phyloP scores from a whole-genome alignment of 1,140 invertebrate species.

The Sycophaga agraensis region DNA sequence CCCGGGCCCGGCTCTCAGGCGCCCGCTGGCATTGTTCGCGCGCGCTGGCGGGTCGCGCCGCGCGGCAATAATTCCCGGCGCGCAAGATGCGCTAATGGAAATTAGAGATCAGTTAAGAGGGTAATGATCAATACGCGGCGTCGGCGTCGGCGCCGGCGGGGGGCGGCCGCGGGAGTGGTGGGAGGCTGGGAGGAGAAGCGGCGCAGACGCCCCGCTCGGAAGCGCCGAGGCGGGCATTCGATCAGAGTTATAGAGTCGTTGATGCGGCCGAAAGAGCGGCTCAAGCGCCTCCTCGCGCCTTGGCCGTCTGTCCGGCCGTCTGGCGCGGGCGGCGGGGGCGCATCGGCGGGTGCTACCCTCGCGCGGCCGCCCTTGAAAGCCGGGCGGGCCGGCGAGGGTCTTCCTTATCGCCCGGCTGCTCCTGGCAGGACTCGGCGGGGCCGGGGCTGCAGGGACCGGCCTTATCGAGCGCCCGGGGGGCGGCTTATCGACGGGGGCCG shows the following conservation, averaged over 20 bases:
- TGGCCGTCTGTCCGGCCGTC: too few relatives aligned
- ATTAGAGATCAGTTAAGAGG: slow-evolving; percentile 56
- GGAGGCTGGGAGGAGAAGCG: slow-evolving; percentile 29
- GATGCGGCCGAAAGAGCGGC: slow-evolving; percentile 15
- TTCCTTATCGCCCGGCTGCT: slow-evolving; percentile 47
- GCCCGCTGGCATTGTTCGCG: too few relatives aligned
- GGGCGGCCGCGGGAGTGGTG: background rate
- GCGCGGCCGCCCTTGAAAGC: slow-evolving; percentile 44
- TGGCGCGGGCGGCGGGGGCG: background rate
- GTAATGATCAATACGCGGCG: slow-evolving; percentile 55
- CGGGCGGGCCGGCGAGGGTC: background rate
- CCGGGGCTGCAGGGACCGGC: too few relatives aligned
- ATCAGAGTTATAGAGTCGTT: slow-evolving; percentile 45
- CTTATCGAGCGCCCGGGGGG: too few relatives aligned
- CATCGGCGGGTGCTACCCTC: slow-evolving; percentile 47
- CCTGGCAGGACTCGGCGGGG: too few relatives aligned
- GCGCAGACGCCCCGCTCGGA: slow-evolving; percentile 43
- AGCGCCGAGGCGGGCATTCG: slow-evolving; percentile 37
- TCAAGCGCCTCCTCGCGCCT: too few relatives aligned
- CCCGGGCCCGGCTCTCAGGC: too few relatives aligned
- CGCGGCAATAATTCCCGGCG: too few relatives aligned
- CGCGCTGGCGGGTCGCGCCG: background rate
- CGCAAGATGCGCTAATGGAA: slow-evolving; percentile 44
- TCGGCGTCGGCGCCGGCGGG: slow-evolving; percentile 13
- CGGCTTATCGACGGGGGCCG: too few relatives aligned